Evolutionary conservation across 1,140 invertebrate genomes (phyloP).

Genomic region (Drosophila grimshawi): DNA sequence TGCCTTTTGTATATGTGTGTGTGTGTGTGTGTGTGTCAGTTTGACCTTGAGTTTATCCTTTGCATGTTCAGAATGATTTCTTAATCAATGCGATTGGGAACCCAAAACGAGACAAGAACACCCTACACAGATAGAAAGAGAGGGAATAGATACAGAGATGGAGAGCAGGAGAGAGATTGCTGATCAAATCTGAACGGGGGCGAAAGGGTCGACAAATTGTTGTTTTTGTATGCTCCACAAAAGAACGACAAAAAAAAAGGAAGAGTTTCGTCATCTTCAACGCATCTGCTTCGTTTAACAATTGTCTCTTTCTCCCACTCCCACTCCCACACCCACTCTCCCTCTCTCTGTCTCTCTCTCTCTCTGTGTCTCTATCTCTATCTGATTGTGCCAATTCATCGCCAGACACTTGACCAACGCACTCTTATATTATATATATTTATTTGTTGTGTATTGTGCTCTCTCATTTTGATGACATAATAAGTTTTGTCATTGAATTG

Average conservation of each 20-base stretch:
- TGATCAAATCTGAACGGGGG: constrained; percentile 25
- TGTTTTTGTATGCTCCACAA: constrained; percentile 35
- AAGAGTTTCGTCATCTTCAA: constrained; percentile 56
- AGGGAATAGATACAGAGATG: background rate
- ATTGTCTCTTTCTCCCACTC: background rate
- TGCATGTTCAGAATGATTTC: background rate
- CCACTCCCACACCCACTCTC: constrained; percentile 5
- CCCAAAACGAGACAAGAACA: too few species aligned
- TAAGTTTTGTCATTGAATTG: constrained; percentile 54
- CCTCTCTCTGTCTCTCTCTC: constrained; percentile 2
- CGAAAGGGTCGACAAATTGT: constrained; percentile 53
- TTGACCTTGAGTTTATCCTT: background rate
- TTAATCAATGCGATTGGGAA: background rate
- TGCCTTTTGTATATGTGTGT: too few species aligned
- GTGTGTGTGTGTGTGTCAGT: too few species aligned
- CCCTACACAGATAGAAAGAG: background rate
- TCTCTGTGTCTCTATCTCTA: constrained; percentile 19
- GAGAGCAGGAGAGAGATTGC: constrained; percentile 35
- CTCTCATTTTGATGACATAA: constrained; percentile 45
- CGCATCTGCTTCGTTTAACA: background rate
- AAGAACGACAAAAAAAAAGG: background rate
- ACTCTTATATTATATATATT: constrained; percentile 26
- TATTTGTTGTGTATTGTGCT: constrained; percentile 16
- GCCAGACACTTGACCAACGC: constrained; percentile 61
- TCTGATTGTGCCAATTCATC: constrained; percentile 55